phyloP scores from a whole-genome alignment of 2,888 invertebrate genomes.

The Diploptera punctata region DNA sequence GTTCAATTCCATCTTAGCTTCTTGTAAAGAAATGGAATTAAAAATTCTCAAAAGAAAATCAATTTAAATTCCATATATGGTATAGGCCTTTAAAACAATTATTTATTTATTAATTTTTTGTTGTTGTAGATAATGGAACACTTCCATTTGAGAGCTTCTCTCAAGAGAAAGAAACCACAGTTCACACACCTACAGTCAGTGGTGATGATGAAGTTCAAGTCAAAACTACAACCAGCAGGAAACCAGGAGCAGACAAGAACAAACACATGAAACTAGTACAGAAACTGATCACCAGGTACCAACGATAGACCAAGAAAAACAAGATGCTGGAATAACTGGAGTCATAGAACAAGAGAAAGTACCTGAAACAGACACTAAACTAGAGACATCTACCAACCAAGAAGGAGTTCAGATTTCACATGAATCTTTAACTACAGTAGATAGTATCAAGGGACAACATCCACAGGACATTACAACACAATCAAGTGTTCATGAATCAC shows the following conservation, averaged over 20 bases:
- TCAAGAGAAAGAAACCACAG: conserved; percentile 32
- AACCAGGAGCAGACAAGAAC: neutral
- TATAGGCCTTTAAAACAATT: no score
- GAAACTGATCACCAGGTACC: neutral
- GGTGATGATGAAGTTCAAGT: neutral
- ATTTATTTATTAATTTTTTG: no score
- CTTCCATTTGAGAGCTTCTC: conserved; percentile 42
- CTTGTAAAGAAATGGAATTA: no score
- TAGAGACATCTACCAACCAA: neutral
- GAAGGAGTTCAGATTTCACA: neutral
- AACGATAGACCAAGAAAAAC: neutral
- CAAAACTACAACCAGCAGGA: conserved; percentile 11
- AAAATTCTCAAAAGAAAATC: no score
- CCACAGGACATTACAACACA: no score
- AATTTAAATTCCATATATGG: no score
- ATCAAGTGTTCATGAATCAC: conserved; percentile 29
- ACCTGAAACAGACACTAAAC: neutral
- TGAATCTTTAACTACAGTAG: neutral
- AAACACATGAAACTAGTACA: neutral
- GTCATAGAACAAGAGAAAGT: neutral
- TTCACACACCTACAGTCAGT: conserved; percentile 7
- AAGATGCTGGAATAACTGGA: neutral
- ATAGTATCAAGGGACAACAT: no score
- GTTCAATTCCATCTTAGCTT: no score
- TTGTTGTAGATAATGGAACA: conserved; percentile 48